phyloP scores from a whole-genome alignment of 2,888 invertebrate species.

The Phania funesta region DNA sequence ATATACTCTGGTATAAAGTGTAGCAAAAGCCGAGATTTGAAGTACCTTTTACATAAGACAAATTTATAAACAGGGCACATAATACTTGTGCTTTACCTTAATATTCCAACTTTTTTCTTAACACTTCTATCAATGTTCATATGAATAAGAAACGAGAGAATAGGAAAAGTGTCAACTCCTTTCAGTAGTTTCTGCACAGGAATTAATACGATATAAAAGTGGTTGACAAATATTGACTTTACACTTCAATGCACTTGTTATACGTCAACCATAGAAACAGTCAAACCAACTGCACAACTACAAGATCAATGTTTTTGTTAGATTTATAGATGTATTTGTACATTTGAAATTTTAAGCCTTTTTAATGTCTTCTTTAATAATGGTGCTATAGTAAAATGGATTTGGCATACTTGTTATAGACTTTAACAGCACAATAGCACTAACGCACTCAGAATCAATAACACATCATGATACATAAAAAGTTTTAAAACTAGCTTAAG shows the following conservation, averaged over 20 bases:
- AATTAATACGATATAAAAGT: slow-evolving; percentile 48
- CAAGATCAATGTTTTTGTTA: too few relatives aligned
- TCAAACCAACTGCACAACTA: slow-evolving; percentile 1
- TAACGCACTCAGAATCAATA: too few relatives aligned
- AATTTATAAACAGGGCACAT: too few relatives aligned
- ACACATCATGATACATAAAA: too few relatives aligned
- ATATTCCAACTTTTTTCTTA: not conserved
- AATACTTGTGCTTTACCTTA: too few relatives aligned
- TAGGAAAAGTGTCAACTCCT: slow-evolving; percentile 17
- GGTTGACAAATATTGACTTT: slow-evolving; percentile 67
- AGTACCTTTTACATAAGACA: not conserved
- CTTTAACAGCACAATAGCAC: slow-evolving; percentile 18
- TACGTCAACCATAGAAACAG: slow-evolving; percentile 27
- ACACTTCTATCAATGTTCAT: not conserved
- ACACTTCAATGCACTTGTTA: slow-evolving; percentile 60
- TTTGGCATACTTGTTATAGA: slow-evolving; percentile 5
- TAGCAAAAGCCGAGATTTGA: slow-evolving; percentile 25
- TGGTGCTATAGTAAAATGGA: slow-evolving; percentile 10
- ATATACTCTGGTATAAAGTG: slow-evolving; percentile 13
- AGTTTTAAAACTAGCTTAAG: too few relatives aligned
- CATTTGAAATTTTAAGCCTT: slow-evolving; percentile 14
- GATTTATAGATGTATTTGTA: slow-evolving; percentile 3
- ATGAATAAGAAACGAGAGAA: not conserved
- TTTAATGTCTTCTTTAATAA: slow-evolving; percentile 17
- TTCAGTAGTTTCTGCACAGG: slow-evolving; percentile 19